Evolutionary conservation across 2,888 invertebrate species (phyloP), one percentile per base, ranked within the genome.

Genomic region (Nemapogon koenigi): DNA sequence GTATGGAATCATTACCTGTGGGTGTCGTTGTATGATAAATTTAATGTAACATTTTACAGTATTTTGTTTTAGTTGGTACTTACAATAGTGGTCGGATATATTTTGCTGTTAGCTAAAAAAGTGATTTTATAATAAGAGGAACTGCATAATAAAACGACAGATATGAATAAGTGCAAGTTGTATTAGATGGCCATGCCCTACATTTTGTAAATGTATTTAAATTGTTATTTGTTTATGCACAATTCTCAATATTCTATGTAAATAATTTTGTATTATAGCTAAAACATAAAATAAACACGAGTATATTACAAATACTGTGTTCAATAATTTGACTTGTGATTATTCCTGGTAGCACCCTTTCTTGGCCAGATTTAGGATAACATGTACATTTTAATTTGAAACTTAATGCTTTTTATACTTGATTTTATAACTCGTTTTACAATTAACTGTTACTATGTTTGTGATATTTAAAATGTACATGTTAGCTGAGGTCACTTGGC

Each of bases 141-240:
- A 66, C 62, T 70, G 75, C 76, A 76, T 78, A 76, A 71, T 73
- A 75, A 62, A 65, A 65, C 71, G 69, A 70, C 73, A 73, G 68
- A 65, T 71, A 68, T 66, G 16, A 62, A 59, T 71, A 70, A 72
- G 67, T 63, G 67, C 61, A 60, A 64, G 53, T 66, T 72, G 75
- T 71, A 68, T 64, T 71, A 66, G 66, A 65, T 61, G 75, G 71
- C 67, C 68, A 61, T 65, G 72, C 58, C 70, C 69, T 70, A 70
- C 68, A 70, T 71, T 70, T 78, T 75, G 75, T 78, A 72, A 75
- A 69, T 72, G 71, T 75, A 75, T 76, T 76, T 79, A 79, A 48
- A 78, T 75, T 80, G 80, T 80, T 79, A 79, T 78, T 79, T 79
- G 79, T 78, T 80, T 76, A 78, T 79, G 80, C 80, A 80, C 80